Base-by-base conservation (phyloP, 2,113 vertebrate genomes). In the Onychostoma macrolepis region DNA sequence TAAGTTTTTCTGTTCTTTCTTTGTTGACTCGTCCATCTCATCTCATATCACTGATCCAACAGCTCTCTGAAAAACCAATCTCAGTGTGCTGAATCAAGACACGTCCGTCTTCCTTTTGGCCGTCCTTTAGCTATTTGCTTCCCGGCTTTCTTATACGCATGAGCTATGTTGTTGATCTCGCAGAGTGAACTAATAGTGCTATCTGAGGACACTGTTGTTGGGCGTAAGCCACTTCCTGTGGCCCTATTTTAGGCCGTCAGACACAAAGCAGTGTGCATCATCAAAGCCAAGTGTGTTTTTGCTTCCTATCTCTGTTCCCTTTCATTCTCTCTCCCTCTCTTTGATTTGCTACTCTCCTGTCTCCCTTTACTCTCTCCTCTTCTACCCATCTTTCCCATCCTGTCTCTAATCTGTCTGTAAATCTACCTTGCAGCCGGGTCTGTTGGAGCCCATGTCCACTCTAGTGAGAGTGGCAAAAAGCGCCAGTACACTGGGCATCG, bases 401-500 rank as follows among this genome's bases (percentile, higher is more conserved):
- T 67, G 11, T 26, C 61, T 58, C 82, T 84, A 26, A 79, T 75
- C 61, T 61, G 4, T 87, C 17, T 88, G 9, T 30, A n/a, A 67
- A 71, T 85, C 58, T 87, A 28, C 63, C 50, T 41, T 75, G 10
- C 90, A 99, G 98, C 98, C 98, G 0, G 98, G 98, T 6, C 96
- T 99, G 67, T 89, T 98, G 94, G 97, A 98, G 88, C 97, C 98
- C 80, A 99, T 96, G 0, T 97, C 98, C 1, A 95, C 95, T 19
- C 94, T 98, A 85, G 95, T 99, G 91, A 95, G 97, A 2, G 97
- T 99, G 90, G 93, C 94, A 83, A 99, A 99, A 92, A 98, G 95
- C 0, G 96, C 98, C 0, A 96, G 95, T 1, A 99, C 98, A 24
- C 78, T 99, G 92, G 98, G 98, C 33, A 99, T 99, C 0, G 98